Base-by-base conservation (phyloP, 2,113 vertebrate genomes). In the Loxodonta africana region DNA sequence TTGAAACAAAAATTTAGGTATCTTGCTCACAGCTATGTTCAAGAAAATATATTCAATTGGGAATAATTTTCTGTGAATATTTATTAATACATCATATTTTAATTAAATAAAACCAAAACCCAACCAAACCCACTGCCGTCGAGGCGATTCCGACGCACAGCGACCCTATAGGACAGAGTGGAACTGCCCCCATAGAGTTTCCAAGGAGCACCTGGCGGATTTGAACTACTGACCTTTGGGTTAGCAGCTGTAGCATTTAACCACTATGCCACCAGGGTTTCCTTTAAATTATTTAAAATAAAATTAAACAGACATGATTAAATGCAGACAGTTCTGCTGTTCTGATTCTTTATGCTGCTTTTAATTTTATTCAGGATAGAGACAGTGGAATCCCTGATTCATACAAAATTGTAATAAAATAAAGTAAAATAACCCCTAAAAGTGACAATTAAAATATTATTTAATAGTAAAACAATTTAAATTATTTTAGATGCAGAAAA, bases 371-470 rank as follows among this genome's bases (percentile, higher is more conserved):
- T 90, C 6, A 53, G 17, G 21, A 73, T 46, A 88, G 30, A 46
- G 88, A 95, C 90, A 95, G 30, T 21, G 57, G 89, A 90, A 25
- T 91, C 87, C 48, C 60, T 80, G 28, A 85, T 83, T 10, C 15
- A 77, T 37, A 26, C 37, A 76, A 88, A 90, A 90, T 25, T 48
- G 20, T 33, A 6, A 33, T 28, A 63, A 63, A n/a, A 57, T 57
- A 57, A 57, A 81, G 11, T 57, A 62, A 57, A 91, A 60, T 65
- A 30, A 76, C 21, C 37, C 37, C 57, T 63, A 12, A 91, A 93
- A 63, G 20, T 78, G 71, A 82, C 18, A 88, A 86, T 25, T 10
- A 74, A 90, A 96, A 90, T 51, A 23, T 26, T 25, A 81, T 46
- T 77, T 73, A 77, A 71, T 48, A n/a, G 7, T 37, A 78, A 90